Evolutionary conservation across 2,888 invertebrate genomes (phyloP).

Genomic region (Macaria notata): DNA sequence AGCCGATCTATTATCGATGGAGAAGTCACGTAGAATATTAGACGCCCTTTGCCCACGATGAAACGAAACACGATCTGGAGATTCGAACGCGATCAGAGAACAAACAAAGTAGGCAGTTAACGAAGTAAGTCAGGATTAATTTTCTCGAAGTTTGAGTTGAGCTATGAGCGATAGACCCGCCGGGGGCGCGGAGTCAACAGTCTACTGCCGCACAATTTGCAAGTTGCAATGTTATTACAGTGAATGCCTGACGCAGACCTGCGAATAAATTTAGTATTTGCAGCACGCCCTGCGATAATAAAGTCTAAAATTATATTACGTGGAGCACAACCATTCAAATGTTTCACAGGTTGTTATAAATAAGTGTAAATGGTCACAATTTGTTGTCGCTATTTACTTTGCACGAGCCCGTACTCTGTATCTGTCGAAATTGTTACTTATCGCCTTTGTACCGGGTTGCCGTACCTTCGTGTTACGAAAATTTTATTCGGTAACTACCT

Average conservation of each 20-base stretch:
- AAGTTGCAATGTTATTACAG: conserved; percentile 52
- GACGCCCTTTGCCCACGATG: conserved; percentile 45
- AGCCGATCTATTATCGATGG: conserved; percentile 54
- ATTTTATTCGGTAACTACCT: conserved; percentile 4
- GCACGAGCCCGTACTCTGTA: conserved; percentile 17
- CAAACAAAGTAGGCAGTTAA: conserved; percentile 51
- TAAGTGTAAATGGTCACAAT: conserved; percentile 30
- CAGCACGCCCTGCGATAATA: conserved; percentile 37
- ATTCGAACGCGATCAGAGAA: conserved; percentile 47
- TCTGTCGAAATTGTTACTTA: conserved; percentile 30
- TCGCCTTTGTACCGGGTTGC: conserved; percentile 24
- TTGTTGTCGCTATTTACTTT: conserved; percentile 29
- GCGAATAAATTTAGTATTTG: conserved; percentile 42
- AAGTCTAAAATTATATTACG: conserved; percentile 40
- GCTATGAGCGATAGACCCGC: conserved; percentile 55
- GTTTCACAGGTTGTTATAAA: conserved; percentile 30
- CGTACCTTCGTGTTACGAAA: conserved; percentile 21
- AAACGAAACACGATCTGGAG: conserved; percentile 42
- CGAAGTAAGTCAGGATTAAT: conserved; percentile 60
- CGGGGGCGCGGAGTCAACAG: conserved; percentile 43
- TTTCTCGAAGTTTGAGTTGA: conserved; percentile 58
- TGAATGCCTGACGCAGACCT: conserved; percentile 41
- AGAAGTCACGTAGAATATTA: conserved; percentile 78
- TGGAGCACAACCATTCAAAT: conserved; percentile 34
- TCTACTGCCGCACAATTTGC: conserved; percentile 49